Evolutionary conservation across 2,797 vertebrate species (phyloP).

Genomic region (Arremon aurantiirostris): DNA sequence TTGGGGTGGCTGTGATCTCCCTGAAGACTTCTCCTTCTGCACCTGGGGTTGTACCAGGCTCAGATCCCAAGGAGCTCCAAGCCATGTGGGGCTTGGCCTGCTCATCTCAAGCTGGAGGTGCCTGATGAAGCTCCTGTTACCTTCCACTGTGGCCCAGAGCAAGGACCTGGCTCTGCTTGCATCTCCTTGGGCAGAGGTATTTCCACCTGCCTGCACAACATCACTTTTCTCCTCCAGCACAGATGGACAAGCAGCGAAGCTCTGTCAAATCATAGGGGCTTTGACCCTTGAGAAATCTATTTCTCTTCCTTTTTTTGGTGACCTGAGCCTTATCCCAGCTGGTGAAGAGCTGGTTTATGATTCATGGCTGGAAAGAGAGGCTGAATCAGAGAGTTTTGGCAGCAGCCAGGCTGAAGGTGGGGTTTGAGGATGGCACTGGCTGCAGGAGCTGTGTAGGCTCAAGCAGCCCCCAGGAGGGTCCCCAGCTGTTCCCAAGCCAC

Average conservation of each 20-base stretch:
- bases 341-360: background rate
- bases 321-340: background rate
- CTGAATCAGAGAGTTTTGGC: background rate
- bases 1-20: background rate
- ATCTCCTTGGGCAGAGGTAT: background rate
- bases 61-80: background rate
- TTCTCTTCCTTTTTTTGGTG: background rate
- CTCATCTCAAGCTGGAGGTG: background rate
- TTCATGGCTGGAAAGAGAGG: background rate
- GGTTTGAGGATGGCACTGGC: background rate
- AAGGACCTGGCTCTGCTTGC: background rate
- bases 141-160: background rate
- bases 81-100: background rate
- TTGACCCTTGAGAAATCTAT: background rate
- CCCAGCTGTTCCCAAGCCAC: background rate
- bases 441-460: background rate
- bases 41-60: background rate
- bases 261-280: background rate
- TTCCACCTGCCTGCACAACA: rapidly evolving
- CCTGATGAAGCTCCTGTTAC: background rate
- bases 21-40: background rate
- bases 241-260: background rate
- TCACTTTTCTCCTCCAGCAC: background rate
- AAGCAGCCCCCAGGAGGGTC: background rate
- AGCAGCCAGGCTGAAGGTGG: background rate